Evolutionary conservation across 2,888 invertebrate genomes (phyloP), one percentile per base, ranked within the genome.

Genomic region (Panzeria rudis): DNA sequence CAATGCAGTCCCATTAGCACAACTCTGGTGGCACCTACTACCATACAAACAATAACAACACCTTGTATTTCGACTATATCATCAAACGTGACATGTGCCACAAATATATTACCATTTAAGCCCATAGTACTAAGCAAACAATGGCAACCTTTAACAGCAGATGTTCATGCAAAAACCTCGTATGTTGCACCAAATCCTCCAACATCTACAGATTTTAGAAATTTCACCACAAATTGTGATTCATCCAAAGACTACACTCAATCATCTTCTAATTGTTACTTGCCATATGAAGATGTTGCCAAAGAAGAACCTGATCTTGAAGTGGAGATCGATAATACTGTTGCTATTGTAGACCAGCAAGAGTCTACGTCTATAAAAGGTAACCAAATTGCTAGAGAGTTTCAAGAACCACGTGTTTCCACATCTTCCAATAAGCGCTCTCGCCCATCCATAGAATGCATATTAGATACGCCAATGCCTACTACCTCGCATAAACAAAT

Each of bases 111-210:
- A n/a, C 35, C 32, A 3, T 83, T 83, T 61, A 72, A 83, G 32
- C 83, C 83, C 11, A 83, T 83, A 62, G 6, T 83, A n/a, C 35
- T 83, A 25, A 77, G 47, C 23, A 83, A 73, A 72, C 86, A 83
- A 44, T 83, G 83, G 86, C 83, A 80, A 47, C 23, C 56, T 29
- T 3, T 52, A 5, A 11, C 17, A 7, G 41, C 62, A 11, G 13
- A 61, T 1, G 0, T 38, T 15, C 6, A n/a, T 0, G 2, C 56
- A 0, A 3, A 44, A 13, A 13, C 41, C 5, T n/a, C 11, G 2
- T 20, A 56, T n/a, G n/a, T 20, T 7, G 38, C 17, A 25, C 8
- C 35, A 1, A 38, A 29, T 15, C 11, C 38, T 5, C 56, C 8
- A 17, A 0, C 15, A 8, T 3, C 56, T 6, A 8, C 9, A 2